Base-by-base conservation (phyloP, 2,888 invertebrate species). In the Coleophora deauratella region DNA sequence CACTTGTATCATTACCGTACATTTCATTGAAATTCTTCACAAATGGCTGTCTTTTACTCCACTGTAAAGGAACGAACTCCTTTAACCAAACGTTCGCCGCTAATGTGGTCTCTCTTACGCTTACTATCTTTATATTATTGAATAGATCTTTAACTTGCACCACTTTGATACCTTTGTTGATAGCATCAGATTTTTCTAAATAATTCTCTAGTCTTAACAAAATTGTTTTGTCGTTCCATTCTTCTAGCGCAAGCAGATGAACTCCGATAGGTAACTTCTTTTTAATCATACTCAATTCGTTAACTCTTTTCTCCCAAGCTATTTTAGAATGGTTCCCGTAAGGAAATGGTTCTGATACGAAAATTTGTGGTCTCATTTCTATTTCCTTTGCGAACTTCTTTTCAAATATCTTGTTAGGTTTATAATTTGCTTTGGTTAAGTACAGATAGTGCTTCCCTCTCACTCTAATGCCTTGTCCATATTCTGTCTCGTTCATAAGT, bases 201-300 rank as follows among this genome's bases (percentile, higher is more conserved):
- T 93, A 88, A 62, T 96, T 93, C 62, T 96, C 96, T 1, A 96
- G 63, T 32, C 96, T 86, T 2, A 96, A 52, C n/a, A 96, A 70
- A 4, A 93, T 55, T 1, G 86, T 82, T 0, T 77, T 73, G 0
- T 82, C 85, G 35, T 87, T 87, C 92, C 93, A 93, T 1, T 92
- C 90, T 59, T 96, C 94, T 27, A 95, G 61, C 0, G 93, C 94
- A 33, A 96, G 72, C 32, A 96, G 68, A 51, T 94, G 91, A 0
- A 95, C 84, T 34, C 92, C 92, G 1, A 87, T 62, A 0, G 95
- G 94, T 0, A 95, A 54, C 13, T 81, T 71, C 0, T 64, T 55
- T 9, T 77, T 72, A 1, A 93, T 48, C 0, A 88, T 90, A 2
- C 87, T 51, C 13, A 58, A 72, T 21, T 76, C 66, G 30, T 77